Base-by-base conservation (phyloP, 2,797 vertebrate genomes). In the Linurgus olivaceus region DNA sequence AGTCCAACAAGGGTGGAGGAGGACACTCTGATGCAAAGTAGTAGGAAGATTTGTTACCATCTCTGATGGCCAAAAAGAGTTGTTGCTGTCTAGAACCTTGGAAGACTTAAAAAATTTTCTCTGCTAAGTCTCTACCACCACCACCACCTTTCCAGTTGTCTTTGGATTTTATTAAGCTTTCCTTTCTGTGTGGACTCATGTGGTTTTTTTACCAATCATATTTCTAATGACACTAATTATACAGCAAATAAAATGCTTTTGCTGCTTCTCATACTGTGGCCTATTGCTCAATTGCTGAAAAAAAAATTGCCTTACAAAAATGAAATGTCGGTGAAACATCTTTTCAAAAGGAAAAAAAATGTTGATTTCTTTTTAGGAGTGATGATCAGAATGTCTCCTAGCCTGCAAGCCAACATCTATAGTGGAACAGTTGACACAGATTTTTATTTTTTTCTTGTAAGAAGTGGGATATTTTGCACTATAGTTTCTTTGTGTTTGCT, bases 171-270 rank as follows among this genome's bases (percentile, higher is more conserved):
- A 86, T 66, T 75, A 70, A 93, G 86, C 70, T 88, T 95, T 95
- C 62, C 17, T 95, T 94, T 93, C 76, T 93, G 44, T 93, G 86
- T 95, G 79, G 70, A 86, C 33, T 93, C 42, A 35, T 5, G 42
- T 86, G 40, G 10, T 86, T 37, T 75, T 93, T 93, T 78, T 90
- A 93, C 73, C 73, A 73, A 78, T 95, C 73, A 45, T 93, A 94
- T 90, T 94, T 91, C 89, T 94, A 93, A 94, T 96, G 79, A 86
- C 93, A 89, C 87, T 95, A 96, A 87, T 58, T 58, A 73, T 75
- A 91, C 93, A 94, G 93, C 91, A 96, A 96, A 96, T 96, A 94
- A 94, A 96, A 78, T 3, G 73, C 81, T 96, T 94, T 93, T 97
- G 92, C 93, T 94, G 93, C 90, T 92, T 92, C 88, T 95, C 51